A percentile compares a stretch with the other conserved stretches of the same genome.
These are phyloP conservation scores for Pavo muticus DNA, from an alignment of 2,113 vertebrate genomes.

Conservation along the genomic window DNA sequence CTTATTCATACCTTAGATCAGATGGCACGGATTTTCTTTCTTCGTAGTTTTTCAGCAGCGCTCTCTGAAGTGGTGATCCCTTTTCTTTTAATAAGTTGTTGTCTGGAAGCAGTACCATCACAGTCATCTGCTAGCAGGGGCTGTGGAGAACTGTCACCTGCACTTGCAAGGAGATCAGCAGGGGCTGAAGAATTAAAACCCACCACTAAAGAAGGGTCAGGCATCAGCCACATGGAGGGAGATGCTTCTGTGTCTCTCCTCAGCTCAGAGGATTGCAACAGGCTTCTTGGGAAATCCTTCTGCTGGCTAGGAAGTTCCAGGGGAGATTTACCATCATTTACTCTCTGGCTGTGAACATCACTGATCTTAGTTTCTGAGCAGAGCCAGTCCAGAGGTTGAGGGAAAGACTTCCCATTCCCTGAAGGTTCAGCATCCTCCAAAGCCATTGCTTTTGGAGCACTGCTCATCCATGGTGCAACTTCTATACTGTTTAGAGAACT, in stretches of 20 bases:
- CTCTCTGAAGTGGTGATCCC: conserved; percentile 40
- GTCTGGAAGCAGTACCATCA: neutral
- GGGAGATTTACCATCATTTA: conserved; percentile 31
- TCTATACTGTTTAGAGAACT: neutral
- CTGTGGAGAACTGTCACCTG: neutral
- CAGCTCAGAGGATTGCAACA: neutral
- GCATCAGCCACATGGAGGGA: neutral
- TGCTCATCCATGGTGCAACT: accelerated
- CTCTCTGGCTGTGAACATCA: conserved; percentile 70
- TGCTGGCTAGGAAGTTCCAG: neutral
- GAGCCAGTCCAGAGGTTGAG: neutral
- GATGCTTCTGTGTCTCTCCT: neutral
- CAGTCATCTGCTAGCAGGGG: neutral
- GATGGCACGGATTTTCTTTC: conserved; percentile 48
- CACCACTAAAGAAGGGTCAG: neutral
- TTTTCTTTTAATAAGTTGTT: conserved; percentile 68
- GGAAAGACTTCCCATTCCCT: neutral
- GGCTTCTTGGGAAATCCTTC: neutral
- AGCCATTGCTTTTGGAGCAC: neutral
- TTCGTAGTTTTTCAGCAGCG: conserved; percentile 45
- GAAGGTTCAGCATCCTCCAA: neutral
- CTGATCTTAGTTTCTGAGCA: neutral
- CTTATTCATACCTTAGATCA: neutral
- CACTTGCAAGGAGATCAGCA: neutral
- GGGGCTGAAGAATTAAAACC: neutral